Evolutionary conservation across 2,888 invertebrate genomes (phyloP), one percentile per base, ranked within the genome.

Genomic region (Spisula subtruncata): DNA sequence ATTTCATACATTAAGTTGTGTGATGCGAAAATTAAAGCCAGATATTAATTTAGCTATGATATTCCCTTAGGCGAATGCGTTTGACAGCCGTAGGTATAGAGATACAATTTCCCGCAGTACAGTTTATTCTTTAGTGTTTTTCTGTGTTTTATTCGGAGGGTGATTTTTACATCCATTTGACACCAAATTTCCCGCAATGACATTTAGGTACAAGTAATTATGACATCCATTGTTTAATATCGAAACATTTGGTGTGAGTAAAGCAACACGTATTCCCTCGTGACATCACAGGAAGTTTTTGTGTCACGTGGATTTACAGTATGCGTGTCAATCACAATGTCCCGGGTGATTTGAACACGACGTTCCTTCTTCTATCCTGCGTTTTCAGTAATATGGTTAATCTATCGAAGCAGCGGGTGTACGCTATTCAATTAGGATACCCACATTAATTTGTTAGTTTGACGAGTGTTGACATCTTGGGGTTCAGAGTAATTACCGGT

Each of bases 41-140:
- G 71, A 71, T 71, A 71, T 71, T 32, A 16, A 32, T 75, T 75
- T 25, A 25, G 29, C 16, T 32, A 35, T 16, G 8, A 75, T 25
- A 75, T 75, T 14, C 12, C 75, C 75, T 35, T 12, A 12, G 75
- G 35, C 75, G 32, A 32, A 32, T 32, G 60, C 1, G 35, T 75
- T 75, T 75, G 75, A 75, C 75, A 75, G 25, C 18, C 75, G 75
- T 75, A 75, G 75, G 32, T 75, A 75, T 16, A 32, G 18, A 8
- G 18, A 16, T 18, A 66, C 20, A 66, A 25, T n/a, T 4, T 60
- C 14, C n/a, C 20, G 60, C n/a, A 25, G 25, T 25, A 25, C 25
- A n/a, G 4, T n/a, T 66, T 25, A 25, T 66, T 66, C 25, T 75
- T 18, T 32, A 32, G 32, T 75, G 75, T 5, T 75, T 75, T 32